Percentiles rank a stretch among this genome's conserved stretches.
phyloP scores from a whole-genome alignment of 2,113 vertebrate genomes.

The Alaudala cheleensis region DNA sequence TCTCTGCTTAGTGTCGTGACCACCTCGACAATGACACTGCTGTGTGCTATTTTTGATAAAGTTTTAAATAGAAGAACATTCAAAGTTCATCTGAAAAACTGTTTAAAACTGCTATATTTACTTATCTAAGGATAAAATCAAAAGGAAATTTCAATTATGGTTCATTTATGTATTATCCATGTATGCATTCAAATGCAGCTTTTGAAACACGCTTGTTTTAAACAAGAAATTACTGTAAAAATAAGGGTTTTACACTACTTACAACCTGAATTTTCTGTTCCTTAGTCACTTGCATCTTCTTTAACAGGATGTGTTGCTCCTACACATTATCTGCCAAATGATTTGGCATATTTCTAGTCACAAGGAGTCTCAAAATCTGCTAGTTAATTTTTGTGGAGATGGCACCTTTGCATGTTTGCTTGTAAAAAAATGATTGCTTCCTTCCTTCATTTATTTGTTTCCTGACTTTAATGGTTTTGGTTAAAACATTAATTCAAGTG shows the following conservation, averaged over 20 bases:
- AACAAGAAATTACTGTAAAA: neutral
- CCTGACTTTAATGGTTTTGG: conserved; percentile 38
- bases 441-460: conserved; percentile 61
- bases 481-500: conserved; percentile 22
- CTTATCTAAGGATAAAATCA: neutral
- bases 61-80: neutral
- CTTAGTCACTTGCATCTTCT: neutral
- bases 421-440: conserved; percentile 47
- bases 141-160: neutral
- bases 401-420: neutral
- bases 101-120: neutral
- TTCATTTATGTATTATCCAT: neutral
- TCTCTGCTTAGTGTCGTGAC: no score
- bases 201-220: neutral
- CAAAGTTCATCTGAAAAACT: neutral
- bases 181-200: neutral
- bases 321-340: neutral
- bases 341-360: neutral
- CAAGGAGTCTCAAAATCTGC: conserved; percentile 2
- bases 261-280: neutral
- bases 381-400: conserved; percentile 37
- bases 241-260: neutral
- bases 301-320: conserved; percentile 6
- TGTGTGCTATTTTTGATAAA: neutral
- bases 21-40: no score